phyloP scores from a whole-genome alignment of 2,797 vertebrate genomes.

The Sebastiscus tertius region DNA sequence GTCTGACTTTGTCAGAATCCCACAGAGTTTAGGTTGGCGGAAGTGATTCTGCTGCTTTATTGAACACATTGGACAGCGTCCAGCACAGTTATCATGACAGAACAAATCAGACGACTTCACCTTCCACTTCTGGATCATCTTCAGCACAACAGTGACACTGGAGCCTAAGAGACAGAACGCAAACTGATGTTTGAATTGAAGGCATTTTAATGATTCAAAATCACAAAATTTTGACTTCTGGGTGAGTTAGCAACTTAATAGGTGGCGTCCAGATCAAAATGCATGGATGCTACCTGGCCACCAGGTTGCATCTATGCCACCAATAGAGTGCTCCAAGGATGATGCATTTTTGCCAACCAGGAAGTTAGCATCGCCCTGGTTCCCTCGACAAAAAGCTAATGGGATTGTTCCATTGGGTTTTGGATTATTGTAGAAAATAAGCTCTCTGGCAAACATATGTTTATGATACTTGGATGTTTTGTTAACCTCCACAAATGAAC shows the following conservation, averaged over 20 bases:
- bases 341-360: neutral
- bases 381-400: no score
- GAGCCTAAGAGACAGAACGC: conserved; percentile 9
- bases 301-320: neutral
- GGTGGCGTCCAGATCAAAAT: neutral
- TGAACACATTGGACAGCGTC: conserved; percentile 16
- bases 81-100: conserved; percentile 41
- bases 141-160: neutral
- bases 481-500: no score
- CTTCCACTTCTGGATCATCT: conserved; percentile 45
- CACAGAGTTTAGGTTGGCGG: neutral
- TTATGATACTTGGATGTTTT: no score
- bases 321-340: neutral
- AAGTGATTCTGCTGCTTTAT: neutral
- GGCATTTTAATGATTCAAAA: neutral
- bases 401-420: neutral
- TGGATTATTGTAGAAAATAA: no score
- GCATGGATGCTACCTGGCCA: neutral
- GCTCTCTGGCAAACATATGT: no score
- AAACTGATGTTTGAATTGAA: neutral
- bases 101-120: conserved; percentile 15
- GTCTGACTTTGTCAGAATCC: neutral
- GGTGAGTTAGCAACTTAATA: neutral
- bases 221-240: neutral
- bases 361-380: no score